A percentile compares a stretch with the other conserved stretches of the same genome.
phyloP scores from a whole-genome alignment of 2,797 vertebrate genomes.

The Pipistrellus nathusii region DNA sequence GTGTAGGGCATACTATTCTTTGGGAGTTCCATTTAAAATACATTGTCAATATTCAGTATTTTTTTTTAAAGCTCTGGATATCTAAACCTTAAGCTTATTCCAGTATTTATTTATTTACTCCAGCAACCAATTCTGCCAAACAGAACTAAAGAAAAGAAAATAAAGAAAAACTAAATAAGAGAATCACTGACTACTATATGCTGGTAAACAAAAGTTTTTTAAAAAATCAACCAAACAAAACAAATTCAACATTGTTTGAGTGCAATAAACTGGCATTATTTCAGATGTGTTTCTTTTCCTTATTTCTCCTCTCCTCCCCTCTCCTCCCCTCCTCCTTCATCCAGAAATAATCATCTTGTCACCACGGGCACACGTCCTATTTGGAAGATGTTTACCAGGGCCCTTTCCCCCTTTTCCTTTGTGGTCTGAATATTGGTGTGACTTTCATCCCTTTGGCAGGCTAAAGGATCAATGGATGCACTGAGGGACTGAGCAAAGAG shows the following conservation, averaged over 20 bases:
- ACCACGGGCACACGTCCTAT: background rate
- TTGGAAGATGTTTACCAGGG: constrained; percentile 17
- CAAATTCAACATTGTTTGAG: background rate
- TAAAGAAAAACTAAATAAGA: constrained; percentile 12
- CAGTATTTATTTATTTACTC: background rate
- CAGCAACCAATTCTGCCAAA: background rate
- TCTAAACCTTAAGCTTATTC: background rate
- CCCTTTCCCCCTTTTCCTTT: constrained; percentile 54
- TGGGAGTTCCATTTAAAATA: constrained; percentile 39
- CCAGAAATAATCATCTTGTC: background rate
- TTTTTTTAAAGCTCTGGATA: background rate
- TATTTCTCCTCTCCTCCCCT: background rate
- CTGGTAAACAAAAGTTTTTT: background rate
- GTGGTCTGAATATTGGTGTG: constrained; percentile 64
- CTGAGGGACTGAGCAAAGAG: constrained; percentile 66
- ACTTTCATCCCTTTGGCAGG: constrained; percentile 65
- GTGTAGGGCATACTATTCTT: background rate
- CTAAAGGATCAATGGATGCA: constrained; percentile 55
- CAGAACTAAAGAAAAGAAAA: background rate
- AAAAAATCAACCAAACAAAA: background rate
- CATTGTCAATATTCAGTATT: background rate
- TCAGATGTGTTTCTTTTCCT: background rate
- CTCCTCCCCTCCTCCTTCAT: background rate
- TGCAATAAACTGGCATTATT: background rate
- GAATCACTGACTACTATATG: background rate